Percentiles rank a stretch among this genome's conserved stretches.
phyloP scores from a whole-genome alignment of 2,797 vertebrate species.

The Mallotus villosus region DNA sequence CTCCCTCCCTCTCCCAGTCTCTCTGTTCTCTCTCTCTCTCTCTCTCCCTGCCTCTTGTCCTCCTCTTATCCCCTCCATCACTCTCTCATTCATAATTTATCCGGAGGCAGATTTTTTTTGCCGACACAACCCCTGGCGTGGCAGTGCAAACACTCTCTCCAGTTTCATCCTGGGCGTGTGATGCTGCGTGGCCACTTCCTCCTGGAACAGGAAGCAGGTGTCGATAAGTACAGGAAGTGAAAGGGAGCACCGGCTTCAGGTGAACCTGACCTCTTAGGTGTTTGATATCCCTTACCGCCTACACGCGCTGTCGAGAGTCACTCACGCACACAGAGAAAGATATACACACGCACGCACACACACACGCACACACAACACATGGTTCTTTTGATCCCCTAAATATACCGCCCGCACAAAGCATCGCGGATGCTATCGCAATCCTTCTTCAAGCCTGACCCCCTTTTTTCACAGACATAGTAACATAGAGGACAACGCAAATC shows the following conservation, averaged over 20 bases:
- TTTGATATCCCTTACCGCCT: conserved; percentile 60
- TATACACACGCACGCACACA: conserved; percentile 22
- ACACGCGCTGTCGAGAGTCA: background rate
- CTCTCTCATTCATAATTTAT: conserved; percentile 78
- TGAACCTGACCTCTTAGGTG: conserved; percentile 68
- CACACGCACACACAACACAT: too few relatives aligned
- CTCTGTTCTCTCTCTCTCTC: conserved; percentile 20
- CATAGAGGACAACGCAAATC: too few relatives aligned
- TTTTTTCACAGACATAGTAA: too few relatives aligned
- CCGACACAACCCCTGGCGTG: conserved; percentile 66
- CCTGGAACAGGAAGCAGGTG: conserved; percentile 74
- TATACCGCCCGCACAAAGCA: background rate
- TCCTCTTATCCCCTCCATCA: conserved; percentile 46
- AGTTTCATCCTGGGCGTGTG: conserved; percentile 60
- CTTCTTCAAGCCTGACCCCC: too few relatives aligned
- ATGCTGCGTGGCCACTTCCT: conserved; percentile 73
- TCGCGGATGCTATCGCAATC: too few relatives aligned
- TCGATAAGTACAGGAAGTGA: conserved; percentile 79
- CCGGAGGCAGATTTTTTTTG: conserved; percentile 69
- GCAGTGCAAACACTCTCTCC: conserved; percentile 69
- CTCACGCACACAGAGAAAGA: conserved; percentile 20
- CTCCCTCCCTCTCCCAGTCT: conserved; percentile 30
- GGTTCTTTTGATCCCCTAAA: too few relatives aligned
- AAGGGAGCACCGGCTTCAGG: conserved; percentile 72
- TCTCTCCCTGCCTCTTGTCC: conserved; percentile 35